Base-by-base conservation (phyloP, 92 coral and sea anemone genomes). In the Porites cylindrica region DNA sequence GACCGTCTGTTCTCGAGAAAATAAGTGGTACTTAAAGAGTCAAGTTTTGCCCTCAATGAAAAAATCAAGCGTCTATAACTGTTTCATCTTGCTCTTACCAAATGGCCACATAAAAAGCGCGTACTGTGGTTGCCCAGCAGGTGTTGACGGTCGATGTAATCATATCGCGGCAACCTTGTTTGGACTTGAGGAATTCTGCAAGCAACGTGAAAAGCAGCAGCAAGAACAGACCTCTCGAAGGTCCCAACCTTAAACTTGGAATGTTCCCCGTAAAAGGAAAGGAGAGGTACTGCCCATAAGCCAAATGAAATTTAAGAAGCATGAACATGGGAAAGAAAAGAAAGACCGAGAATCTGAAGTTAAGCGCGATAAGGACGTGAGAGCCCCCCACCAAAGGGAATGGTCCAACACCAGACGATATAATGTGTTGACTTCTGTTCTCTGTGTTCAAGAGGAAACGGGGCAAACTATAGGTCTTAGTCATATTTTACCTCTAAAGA, bases 81-180 rank as follows among this genome's bases (percentile, higher is more conserved):
- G 32, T 29, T 29, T 29, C 32, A 29, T 29, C 43, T 1, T 29
- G 32, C 32, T 29, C 32, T 29, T 29, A 29, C 32, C 32, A 29
- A 29, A 29, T 29, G 32, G 32, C 32, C 32, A 29, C 32, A 29
- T 29, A 29, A 29, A 29, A 29, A 29, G 32, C 32, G 32, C 32
- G 32, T 29, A 29, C 32, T 29, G 32, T 29, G 32, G 32, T 29
- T 29, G 32, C 32, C 32, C 32, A 29, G 32, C 32, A 29, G 32
- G 32, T 29, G 32, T 29, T 29, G 32, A 29, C 32, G 32, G 32
- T 29, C 32, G 92, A 61, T 85, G 91, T 67, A 89, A 89, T 62
- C 91, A 90, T 71, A 78, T 90, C 52, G 78, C 93, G 53, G 93
- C 93, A 19, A 90, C 93, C n/a, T 38, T 90, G 81, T 90, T 90